Base-by-base conservation (phyloP, 2,888 invertebrate species). In the Eutolmus rufibarbis region DNA sequence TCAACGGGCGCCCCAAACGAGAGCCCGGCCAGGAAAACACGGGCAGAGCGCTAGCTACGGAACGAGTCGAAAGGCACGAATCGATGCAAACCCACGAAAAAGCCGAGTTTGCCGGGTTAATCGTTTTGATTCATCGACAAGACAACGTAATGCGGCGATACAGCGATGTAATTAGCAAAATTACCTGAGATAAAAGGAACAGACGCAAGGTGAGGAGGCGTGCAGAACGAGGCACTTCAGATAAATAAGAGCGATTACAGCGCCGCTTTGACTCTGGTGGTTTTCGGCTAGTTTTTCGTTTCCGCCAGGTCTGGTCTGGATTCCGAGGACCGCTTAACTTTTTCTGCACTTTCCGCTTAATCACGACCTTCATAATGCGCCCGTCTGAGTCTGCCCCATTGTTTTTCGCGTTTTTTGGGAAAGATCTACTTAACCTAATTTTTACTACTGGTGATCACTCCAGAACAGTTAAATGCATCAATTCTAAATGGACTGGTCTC, bases 141-240 rank as follows among this genome's bases (percentile, higher is more conserved):
- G 51, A 76, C 34, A 66, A n/a, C 14, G 8, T 76, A 76, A 76
- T 76, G 76, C 43, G 19, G 37, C 43, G 78, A 34, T 66, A 43
- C 37, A 19, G 31, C 51, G 79, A 79, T 79, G 79, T 79, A 79
- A 79, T 79, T 79, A 79, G 79, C 79, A 31, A 79, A 79, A 79
- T 79, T 79, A 79, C 56, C 51, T 34, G 31, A 51, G 14, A 51
- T 51, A 23, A 51, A 79, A 78, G 5, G 46, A 28, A 51, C 37
- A n/a, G 76, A 16, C 34, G 28, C 2, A 16, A 43, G 43, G 23
- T 8, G 37, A 78, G 23, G 40, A 23, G 23, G 28, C 12, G 66
- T 28, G 9, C 66, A 66, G 66, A 66, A 66, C 28, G 66, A 66
- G 66, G 79, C 14, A 31, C 51, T 79, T 79, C 34, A 79, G 79